Evolutionary conservation across 2,888 invertebrate genomes (phyloP), one percentile per base, ranked within the genome.

Genomic region (Diarsia dahlii): DNA sequence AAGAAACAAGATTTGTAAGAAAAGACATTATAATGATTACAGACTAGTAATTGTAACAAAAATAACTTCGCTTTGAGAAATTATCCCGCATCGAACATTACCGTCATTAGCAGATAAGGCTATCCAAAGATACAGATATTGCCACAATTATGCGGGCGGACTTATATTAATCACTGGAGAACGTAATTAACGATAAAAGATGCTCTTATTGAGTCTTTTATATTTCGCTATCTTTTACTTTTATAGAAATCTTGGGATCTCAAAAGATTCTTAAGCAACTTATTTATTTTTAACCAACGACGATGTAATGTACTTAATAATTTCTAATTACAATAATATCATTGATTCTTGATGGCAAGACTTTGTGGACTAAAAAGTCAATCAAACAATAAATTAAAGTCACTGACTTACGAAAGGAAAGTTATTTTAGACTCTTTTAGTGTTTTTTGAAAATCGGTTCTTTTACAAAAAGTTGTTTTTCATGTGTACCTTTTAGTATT

Each of bases 121-220:
- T 46, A 62, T 83, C 48, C 45, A n/a, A 20, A 62, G 75, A 65
- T 52, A 62, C 18, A 70, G 77, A 76, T 68, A 65, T 76, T 23
- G 34, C 78, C 78, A 60, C 63, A 83, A 80, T 78, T 68, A 83
- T 80, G 83, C 83, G 69, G 80, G 78, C 52, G 56, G 64, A 13
- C 13, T 56, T 63, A 46, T 60, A 52, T 46, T 70, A 56, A 83
- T 69, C 45, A 54, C 56, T 66, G 46, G 34, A 58, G 39, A 62
- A 62, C 10, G 79, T 78, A 67, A 84, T 84, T 83, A 80, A 34
- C 13, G 28, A 20, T 45, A 66, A 76, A 74, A 63, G 20, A 34
- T 67, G 54, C 20, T 62, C 50, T 3, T 50, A 45, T 45, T 20
- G 34, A 78, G 58, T 5, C 5, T 50, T 46, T 50, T 28, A 6